Evolutionary conservation across 1,140 invertebrate genomes (phyloP).

Genomic region (Brachionus plicatilis): DNA sequence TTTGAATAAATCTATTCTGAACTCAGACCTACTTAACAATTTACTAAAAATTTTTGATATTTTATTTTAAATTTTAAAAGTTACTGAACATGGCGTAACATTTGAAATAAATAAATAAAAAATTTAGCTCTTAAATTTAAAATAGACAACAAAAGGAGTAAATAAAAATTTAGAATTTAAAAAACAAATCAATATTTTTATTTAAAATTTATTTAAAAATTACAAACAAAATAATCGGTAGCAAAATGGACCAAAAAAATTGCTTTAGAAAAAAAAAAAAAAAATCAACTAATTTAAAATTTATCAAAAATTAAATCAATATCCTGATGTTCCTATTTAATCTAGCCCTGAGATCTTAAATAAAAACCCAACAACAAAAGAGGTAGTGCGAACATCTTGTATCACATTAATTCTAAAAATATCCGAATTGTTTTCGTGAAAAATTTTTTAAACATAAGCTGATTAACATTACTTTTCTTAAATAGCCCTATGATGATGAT

Average conservation of each 20-base stretch:
- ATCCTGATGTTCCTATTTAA: background rate
- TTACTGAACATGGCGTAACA: no score
- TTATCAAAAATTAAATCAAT: background rate
- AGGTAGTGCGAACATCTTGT: background rate
- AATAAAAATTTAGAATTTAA: background rate
- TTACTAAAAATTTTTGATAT: no score
- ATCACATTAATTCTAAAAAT: background rate
- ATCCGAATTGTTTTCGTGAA: background rate
- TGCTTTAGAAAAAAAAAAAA: background rate
- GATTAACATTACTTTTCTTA: background rate
- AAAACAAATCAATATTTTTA: background rate
- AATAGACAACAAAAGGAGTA: no score
- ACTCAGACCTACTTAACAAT: no score
- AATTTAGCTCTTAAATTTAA: no score
- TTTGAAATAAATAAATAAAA: no score
- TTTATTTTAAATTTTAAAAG: no score
- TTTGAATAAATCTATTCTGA: no score
- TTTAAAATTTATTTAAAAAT: constrained; percentile 11
- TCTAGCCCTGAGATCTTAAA: constrained; percentile 11
- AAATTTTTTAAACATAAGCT: background rate
- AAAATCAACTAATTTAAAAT: background rate
- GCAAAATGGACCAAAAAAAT: constrained; percentile 9
- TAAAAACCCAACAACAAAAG: background rate
- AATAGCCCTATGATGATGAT: background rate
- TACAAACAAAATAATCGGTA: constrained; percentile 6